Conservation (phyloP, 1,140 invertebrate species). For the Tyrophagus putrescentiae region DNA sequence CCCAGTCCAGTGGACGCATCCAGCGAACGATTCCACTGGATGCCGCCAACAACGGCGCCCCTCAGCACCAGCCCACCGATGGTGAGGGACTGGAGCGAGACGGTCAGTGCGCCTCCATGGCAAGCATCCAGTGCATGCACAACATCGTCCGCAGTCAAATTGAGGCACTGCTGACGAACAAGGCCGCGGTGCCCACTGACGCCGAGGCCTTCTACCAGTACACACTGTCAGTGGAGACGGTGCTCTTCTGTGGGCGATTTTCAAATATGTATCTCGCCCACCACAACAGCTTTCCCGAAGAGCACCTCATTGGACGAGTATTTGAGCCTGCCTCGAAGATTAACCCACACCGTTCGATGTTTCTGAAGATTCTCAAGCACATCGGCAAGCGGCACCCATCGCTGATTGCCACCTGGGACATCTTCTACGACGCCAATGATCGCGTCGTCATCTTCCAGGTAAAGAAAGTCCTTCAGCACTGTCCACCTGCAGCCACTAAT, state of each 20-base stretch:
- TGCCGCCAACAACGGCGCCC: too few relatives aligned
- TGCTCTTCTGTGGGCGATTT: background rate
- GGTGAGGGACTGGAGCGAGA: too few relatives aligned
- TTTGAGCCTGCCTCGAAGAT: background rate
- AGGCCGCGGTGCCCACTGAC: too few relatives aligned
- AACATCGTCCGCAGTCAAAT: too few relatives aligned
- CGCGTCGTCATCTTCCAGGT: conserved; percentile 3
- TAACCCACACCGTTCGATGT: background rate
- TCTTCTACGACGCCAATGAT: background rate
- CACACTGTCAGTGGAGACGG: background rate
- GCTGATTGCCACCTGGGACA: background rate
- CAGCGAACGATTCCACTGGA: too few relatives aligned
- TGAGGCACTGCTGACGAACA: too few relatives aligned
- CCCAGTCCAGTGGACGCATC: too few relatives aligned
- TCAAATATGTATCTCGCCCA: conserved; percentile 6
- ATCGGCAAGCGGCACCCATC: background rate
- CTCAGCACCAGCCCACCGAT: too few relatives aligned
- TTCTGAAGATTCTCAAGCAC: background rate
- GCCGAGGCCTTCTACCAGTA: conserved; percentile 1
- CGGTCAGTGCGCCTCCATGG: too few relatives aligned
- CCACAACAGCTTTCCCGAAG: background rate
- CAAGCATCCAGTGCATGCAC: too few relatives aligned
- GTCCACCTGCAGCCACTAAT: too few relatives aligned
- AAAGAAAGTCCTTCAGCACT: too few relatives aligned
- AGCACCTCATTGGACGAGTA: background rate